Percentiles rank a stretch among this genome's conserved stretches.
phyloP scores from a whole-genome alignment of 1,140 invertebrate species.

The Fopius arisanus region DNA sequence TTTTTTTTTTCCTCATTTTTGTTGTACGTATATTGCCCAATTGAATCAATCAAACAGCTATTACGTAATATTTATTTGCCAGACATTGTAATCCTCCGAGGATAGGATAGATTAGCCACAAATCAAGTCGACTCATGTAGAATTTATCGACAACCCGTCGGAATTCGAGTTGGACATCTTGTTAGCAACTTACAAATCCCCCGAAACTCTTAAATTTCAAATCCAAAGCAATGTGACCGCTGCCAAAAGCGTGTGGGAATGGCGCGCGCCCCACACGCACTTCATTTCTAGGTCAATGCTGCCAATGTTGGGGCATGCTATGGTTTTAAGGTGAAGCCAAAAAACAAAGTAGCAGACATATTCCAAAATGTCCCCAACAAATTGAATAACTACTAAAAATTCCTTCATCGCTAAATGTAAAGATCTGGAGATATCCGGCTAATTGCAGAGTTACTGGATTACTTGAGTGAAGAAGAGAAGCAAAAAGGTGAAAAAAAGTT shows the following conservation, averaged over 20 bases:
- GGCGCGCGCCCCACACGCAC: not conserved
- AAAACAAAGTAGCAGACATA: not conserved
- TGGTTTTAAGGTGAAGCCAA: not conserved
- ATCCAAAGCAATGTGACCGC: not conserved
- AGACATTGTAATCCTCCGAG: too few species aligned
- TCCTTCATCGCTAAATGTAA: constrained; percentile 6
- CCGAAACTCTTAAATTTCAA: constrained; percentile 10
- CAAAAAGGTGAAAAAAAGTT: not conserved
- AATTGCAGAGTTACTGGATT: constrained; percentile 23
- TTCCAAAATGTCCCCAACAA: not conserved
- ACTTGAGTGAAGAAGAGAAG: not conserved
- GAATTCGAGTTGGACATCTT: not conserved
- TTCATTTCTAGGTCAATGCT: constrained; percentile 35
- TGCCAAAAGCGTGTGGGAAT: constrained; percentile 8
- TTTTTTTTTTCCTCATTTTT: not conserved
- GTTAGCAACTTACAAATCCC: not conserved
- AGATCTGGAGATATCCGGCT: constrained; percentile 19
- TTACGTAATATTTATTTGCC: not conserved
- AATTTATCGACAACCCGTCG: not conserved
- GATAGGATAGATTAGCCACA: too few species aligned
- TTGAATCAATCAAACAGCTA: not conserved
- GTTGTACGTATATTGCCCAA: not conserved
- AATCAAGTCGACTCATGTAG: too few species aligned
- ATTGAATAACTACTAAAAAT: not conserved
- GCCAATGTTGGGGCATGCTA: constrained; percentile 21